These are phyloP conservation scores for Adoxophyes honmai DNA, from an alignment of 1,140 invertebrate species.

Conservation along the genomic window DNA sequence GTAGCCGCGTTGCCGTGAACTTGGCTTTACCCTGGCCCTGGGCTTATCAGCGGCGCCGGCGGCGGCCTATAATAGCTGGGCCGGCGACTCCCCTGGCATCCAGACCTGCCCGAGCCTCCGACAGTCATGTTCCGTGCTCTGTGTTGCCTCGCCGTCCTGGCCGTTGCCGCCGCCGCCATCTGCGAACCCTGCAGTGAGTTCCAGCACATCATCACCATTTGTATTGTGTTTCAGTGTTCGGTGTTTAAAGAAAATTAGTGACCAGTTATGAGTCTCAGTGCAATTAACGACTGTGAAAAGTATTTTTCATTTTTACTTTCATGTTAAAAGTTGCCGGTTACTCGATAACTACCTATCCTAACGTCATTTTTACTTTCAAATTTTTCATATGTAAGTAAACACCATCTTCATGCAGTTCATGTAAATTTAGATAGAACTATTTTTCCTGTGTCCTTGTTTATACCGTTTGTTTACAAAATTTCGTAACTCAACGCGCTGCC, in stretches of 20 bases:
- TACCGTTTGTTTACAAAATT: conserved; percentile 4
- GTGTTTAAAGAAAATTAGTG: no score
- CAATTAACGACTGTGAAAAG: no score
- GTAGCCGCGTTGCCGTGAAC: conserved; percentile 69
- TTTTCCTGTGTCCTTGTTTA: no score
- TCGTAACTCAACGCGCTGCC: background rate
- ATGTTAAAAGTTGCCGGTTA: no score
- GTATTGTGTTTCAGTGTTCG: background rate
- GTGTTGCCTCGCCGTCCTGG: conserved; percentile 42
- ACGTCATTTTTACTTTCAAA: no score
- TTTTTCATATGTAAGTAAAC: no score
- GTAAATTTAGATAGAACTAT: no score
- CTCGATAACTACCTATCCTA: no score
- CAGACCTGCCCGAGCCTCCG: conserved; percentile 58
- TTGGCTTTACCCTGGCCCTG: conserved; percentile 71
- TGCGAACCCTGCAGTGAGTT: conserved; percentile 72
- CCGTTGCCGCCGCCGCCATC: conserved; percentile 43
- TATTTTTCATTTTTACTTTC: no score
- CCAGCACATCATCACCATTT: conserved; percentile 5
- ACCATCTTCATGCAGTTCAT: no score
- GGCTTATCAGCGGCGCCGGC: conserved; percentile 68
- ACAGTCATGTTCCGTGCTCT: conserved; percentile 64
- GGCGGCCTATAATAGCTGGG: conserved; percentile 73
- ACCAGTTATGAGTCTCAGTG: no score
- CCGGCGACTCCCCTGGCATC: conserved; percentile 65